These are phyloP conservation scores for Ceratosolen solmsi DNA, from an alignment of 1,140 invertebrate genomes.

Conservation along the genomic window DNA sequence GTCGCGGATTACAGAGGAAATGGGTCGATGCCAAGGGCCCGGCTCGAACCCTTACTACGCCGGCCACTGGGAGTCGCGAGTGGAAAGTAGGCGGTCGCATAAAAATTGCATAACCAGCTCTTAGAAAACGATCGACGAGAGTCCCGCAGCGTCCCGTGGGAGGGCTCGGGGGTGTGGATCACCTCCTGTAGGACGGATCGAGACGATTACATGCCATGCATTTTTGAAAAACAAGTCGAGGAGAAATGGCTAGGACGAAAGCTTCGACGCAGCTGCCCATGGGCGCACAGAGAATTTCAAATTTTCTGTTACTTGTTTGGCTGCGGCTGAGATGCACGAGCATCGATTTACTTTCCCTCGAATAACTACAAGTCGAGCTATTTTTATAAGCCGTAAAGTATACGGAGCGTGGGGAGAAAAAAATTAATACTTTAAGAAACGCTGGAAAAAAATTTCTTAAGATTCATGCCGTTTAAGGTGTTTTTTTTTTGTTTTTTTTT, in stretches of 20 bases:
- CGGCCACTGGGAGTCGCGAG: background rate
- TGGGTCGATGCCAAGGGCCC: background rate
- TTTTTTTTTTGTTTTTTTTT: too few species aligned
- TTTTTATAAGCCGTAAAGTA: background rate
- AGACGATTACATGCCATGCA: constrained; percentile 67
- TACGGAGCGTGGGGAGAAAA: too few species aligned
- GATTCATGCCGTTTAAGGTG: too few species aligned
- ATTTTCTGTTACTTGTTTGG: constrained; percentile 25
- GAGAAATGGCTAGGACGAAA: constrained; percentile 9
- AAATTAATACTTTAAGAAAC: background rate
- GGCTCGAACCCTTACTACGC: background rate
- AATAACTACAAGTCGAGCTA: background rate
- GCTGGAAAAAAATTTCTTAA: too few species aligned
- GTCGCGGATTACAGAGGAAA: background rate
- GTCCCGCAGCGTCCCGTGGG: constrained; percentile 56
- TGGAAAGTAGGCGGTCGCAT: constrained; percentile 54
- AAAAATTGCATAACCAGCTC: constrained; percentile 72
- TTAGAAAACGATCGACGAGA: constrained; percentile 70
- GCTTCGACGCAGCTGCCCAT: background rate
- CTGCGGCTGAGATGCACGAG: background rate
- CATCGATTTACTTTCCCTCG: background rate
- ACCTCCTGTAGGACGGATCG: constrained; percentile 63
- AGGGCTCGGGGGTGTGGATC: constrained; percentile 53
- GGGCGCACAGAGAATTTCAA: background rate
- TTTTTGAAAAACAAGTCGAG: constrained; percentile 59